These are phyloP conservation scores for Calliopsis andreniformis DNA, from an alignment of 1,140 invertebrate genomes.

Conservation along the genomic window DNA sequence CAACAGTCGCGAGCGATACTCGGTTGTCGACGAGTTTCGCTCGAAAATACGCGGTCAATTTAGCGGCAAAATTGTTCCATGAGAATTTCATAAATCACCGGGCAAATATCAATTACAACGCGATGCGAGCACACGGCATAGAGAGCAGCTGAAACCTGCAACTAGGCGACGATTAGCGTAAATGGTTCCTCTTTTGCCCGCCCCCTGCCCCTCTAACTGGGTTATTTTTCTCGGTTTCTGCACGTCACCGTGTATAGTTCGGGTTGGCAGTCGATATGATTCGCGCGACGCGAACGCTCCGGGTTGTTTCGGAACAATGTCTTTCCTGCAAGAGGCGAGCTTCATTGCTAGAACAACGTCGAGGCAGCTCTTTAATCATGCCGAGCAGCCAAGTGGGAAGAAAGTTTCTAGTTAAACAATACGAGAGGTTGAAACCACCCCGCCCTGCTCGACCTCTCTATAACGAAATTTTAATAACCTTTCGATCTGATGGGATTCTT, in stretches of 20 bases:
- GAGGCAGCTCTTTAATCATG: conserved; percentile 59
- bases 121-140: conserved; percentile 7
- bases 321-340: conserved; percentile 58
- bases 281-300: conserved; percentile 17
- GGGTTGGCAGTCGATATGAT: conserved; percentile 45
- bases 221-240: conserved; percentile 57
- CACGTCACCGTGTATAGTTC: conserved; percentile 10
- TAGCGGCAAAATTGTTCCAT: conserved; percentile 39
- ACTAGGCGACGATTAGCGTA: conserved; percentile 54
- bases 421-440: conserved; percentile 56
- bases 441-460: conserved; percentile 21
- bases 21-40: neutral
- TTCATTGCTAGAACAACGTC: conserved; percentile 61
- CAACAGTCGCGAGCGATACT: neutral
- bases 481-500: conserved; percentile 41
- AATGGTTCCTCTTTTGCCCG: no score
- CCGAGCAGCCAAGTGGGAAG: conserved; percentile 34
- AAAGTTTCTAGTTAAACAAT: conserved; percentile 59
- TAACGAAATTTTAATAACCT: conserved; percentile 56
- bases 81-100: conserved; percentile 49
- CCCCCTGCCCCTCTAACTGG: conserved; percentile 23
- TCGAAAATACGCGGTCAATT: conserved; percentile 41
- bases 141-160: conserved; percentile 38
- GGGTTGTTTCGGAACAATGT: conserved; percentile 61
- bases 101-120: conserved; percentile 48